Conservation (phyloP, 1,140 invertebrate species). For the Muscidifurax raptorellus region DNA sequence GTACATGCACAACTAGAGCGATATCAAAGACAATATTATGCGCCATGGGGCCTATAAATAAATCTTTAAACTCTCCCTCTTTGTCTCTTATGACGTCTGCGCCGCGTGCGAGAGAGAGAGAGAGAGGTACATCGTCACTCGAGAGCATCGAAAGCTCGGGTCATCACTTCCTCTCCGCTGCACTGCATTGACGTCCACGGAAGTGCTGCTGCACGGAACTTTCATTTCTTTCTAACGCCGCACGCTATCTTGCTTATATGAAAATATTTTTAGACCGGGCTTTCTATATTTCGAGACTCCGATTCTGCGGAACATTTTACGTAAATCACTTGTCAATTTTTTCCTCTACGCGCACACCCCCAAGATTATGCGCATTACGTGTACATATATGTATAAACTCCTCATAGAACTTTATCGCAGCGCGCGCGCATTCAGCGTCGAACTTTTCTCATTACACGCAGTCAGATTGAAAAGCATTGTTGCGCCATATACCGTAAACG, state of each 20-base stretch:
- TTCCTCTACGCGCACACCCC: no score
- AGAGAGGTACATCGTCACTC: not conserved
- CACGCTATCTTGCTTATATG: no score
- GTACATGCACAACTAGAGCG: not conserved
- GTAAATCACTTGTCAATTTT: no score
- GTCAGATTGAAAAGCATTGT: not conserved
- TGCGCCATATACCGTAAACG: not conserved
- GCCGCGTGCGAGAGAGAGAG: no score
- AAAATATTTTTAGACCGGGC: no score
- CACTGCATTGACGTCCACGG: constrained; percentile 42
- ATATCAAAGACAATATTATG: not conserved
- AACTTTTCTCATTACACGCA: no score
- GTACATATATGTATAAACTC: no score
- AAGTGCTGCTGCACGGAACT: constrained; percentile 27
- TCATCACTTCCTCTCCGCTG: constrained; percentile 47
- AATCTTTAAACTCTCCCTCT: constrained; percentile 34
- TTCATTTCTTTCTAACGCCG: constrained; percentile 33
- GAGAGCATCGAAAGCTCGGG: constrained; percentile 47
- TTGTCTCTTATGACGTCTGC: constrained; percentile 43
- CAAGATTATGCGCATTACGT: no score
- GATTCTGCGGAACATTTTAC: no score
- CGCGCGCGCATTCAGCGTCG: no score
- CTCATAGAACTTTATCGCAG: no score
- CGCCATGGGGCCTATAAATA: constrained; percentile 20
- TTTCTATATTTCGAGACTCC: not conserved